Evolutionary conservation across 2,888 invertebrate genomes (phyloP).

Genomic region (Pyrocoelia pectoralis): DNA sequence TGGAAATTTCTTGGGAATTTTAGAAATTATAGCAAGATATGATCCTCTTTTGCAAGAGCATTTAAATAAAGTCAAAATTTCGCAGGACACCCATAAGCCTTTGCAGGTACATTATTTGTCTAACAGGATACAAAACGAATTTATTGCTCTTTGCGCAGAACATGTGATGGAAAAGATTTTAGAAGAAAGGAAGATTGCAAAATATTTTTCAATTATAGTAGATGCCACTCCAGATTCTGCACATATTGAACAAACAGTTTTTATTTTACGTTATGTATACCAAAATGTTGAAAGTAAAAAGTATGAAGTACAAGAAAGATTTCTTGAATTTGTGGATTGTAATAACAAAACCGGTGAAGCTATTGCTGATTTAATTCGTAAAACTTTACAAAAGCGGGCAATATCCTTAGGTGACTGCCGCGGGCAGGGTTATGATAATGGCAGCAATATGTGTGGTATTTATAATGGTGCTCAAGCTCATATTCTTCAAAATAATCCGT

Average conservation of each 20-base stretch:
- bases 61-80: too few relatives aligned
- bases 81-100: too few relatives aligned
- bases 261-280: not conserved
- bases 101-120: too few relatives aligned
- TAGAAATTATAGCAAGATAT: too few relatives aligned
- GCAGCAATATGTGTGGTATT: not conserved
- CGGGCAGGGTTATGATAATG: not conserved
- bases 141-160: too few relatives aligned
- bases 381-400: not conserved
- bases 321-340: not conserved
- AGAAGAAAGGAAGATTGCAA: not conserved
- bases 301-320: not conserved
- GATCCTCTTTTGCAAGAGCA: too few relatives aligned
- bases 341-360: not conserved
- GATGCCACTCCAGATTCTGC: not conserved
- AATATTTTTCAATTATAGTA: not conserved
- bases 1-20: too few relatives aligned
- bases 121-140: too few relatives aligned
- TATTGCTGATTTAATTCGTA: not conserved
- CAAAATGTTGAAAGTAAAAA: not conserved
- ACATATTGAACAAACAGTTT: not conserved
- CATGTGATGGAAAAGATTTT: not conserved
- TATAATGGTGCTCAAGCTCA: not conserved
- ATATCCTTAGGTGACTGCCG: not conserved
- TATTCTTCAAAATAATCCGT: too few relatives aligned